Percentiles rank a stretch among this genome's conserved stretches.
phyloP scores from a whole-genome alignment of 2,888 invertebrate species.

The Caenorhabditis sp. region DNA sequence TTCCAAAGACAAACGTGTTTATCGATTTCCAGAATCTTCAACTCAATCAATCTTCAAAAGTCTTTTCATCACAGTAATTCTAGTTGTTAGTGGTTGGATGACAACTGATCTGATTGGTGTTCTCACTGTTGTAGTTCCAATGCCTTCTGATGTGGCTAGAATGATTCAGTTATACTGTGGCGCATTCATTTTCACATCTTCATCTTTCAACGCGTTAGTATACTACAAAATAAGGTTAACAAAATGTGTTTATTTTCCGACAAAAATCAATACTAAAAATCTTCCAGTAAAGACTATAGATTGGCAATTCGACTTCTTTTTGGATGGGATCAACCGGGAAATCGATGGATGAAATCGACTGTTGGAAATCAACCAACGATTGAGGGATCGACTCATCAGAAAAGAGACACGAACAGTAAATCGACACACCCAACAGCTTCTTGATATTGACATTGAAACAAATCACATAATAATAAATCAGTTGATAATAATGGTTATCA shows the following conservation, averaged over 20 bases:
- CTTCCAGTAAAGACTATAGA: background rate
- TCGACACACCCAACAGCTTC: background rate
- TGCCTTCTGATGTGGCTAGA: slow-evolving; percentile 18
- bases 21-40: slow-evolving; percentile 5
- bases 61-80: background rate
- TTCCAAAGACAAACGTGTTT: background rate
- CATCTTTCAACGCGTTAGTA: slow-evolving; percentile 27
- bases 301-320: background rate
- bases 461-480: background rate
- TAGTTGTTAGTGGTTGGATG: slow-evolving; percentile 27
- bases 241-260: too few relatives aligned
- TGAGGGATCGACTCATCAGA: background rate
- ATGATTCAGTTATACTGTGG: slow-evolving; percentile 33
- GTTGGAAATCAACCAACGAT: background rate
- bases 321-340: background rate
- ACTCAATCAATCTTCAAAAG: slow-evolving; percentile 11
- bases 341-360: background rate
- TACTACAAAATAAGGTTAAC: slow-evolving; percentile 16
- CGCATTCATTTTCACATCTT: slow-evolving; percentile 28
- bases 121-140: slow-evolving; percentile 23
- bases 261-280: too few relatives aligned
- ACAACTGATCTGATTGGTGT: slow-evolving; percentile 32
- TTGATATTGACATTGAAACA: background rate
- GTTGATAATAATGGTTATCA: too few relatives aligned
- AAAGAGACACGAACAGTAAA: background rate